Base-by-base conservation (phyloP, 2,113 vertebrate genomes). In the Sander lucioperca region DNA sequence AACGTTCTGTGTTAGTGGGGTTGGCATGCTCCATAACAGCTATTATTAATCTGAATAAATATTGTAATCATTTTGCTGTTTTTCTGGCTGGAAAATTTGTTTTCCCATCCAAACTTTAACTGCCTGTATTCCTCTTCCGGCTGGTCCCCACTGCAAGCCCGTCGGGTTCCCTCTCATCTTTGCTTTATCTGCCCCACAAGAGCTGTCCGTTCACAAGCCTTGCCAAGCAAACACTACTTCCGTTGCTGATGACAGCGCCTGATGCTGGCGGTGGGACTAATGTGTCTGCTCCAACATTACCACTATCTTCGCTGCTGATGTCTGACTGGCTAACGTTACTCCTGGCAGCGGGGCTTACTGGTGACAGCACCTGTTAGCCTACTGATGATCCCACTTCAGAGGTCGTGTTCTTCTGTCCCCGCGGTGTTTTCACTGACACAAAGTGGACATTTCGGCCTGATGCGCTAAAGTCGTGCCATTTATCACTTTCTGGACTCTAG, bases 141-240 rank as follows among this genome's bases (percentile, higher is more conserved):
- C 65, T 72, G 68, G 53, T 62, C 62, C 45, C 36, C 16, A 47
- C 58, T 63, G 27, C 71, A 73, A 74, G 65, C 47, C 56, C 9
- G 36, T 62, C 14, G 16, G 51, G 53, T 23, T n/a, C 58, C 82
- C 75, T 77, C 76, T 74, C 57, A 77, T 85, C 61, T 84, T 79
- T 81, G 61, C 78, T 86, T 89, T 85, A 86, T 88, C 82, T 78
- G 57, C 66, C 82, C 78, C 78, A 58, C 53, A 79, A 63, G 83
- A 88, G 65, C 75, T 79, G 75, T 79, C 80, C 33, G n/a, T 79
- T 90, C 74, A 77, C 75, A 64, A 82, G 59, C 63, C 70, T 23
- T 74, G 72, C 81, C 82, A 83, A 83, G 75, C 66, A 87, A 86
- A 89, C 76, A 85, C 23, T 54, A 27, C 50, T 74, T 85, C 74